These are phyloP conservation scores for Heliconius hortense DNA, from an alignment of 2,888 invertebrate species.

Conservation along the genomic window DNA sequence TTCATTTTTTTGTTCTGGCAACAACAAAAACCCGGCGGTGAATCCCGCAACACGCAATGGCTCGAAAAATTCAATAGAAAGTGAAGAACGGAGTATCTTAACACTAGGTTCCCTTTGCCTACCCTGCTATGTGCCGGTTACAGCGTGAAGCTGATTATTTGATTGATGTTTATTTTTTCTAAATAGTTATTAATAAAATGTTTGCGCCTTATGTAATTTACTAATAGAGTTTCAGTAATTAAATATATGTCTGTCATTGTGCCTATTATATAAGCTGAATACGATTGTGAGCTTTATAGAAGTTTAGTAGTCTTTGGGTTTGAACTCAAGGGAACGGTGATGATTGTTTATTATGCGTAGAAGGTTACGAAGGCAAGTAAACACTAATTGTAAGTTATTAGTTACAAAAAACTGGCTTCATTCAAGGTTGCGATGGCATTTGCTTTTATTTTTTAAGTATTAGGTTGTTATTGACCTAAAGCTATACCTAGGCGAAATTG, in stretches of 20 bases:
- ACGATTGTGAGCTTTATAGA: not conserved
- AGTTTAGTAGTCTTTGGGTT: slow-evolving; percentile 28
- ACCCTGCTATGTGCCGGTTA: not conserved
- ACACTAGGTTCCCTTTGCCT: not conserved
- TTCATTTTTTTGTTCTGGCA: not conserved
- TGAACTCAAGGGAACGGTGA: slow-evolving; percentile 33
- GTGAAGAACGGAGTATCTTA: not conserved
- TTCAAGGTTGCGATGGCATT: slow-evolving; percentile 45
- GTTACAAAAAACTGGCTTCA: slow-evolving; percentile 43
- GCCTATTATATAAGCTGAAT: not conserved
- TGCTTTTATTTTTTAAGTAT: slow-evolving; percentile 27
- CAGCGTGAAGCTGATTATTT: no score
- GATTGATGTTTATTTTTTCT: no score
- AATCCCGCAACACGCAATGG: no score
- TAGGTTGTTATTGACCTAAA: not conserved
- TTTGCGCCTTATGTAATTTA: no score
- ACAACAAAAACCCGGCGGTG: no score
- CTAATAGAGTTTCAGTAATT: no score
- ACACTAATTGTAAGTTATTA: slow-evolving; percentile 51
- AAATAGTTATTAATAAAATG: no score
- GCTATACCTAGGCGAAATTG: not conserved
- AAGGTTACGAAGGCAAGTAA: slow-evolving; percentile 57
- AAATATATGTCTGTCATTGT: no score
- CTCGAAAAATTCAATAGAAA: not conserved
- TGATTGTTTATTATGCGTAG: slow-evolving; percentile 41